These are phyloP conservation scores for Pyralis farinalis DNA, from an alignment of 2,888 invertebrate species.

Conservation along the genomic window DNA sequence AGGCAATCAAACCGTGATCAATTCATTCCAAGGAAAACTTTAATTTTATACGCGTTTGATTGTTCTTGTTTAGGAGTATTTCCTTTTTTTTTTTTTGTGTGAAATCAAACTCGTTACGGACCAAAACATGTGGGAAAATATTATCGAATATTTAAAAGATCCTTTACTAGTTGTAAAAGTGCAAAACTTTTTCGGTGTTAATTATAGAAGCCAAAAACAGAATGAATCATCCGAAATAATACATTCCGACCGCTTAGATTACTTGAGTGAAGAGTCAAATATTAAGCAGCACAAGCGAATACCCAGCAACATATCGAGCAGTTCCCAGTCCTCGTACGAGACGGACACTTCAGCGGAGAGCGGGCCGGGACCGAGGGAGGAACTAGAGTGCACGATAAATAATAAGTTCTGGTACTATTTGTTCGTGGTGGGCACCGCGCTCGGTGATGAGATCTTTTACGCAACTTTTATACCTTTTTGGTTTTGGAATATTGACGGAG, in stretches of 20 bases:
- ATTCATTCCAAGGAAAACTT: too few species aligned
- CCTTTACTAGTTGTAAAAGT: constrained; percentile 88
- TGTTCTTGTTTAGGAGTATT: too few species aligned
- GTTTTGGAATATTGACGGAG: constrained; percentile 96
- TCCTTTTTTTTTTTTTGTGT: too few species aligned
- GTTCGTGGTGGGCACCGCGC: constrained; percentile 90
- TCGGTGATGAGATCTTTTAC: constrained; percentile 96
- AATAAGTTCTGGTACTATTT: constrained; percentile 92
- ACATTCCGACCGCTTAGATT: constrained; percentile 46
- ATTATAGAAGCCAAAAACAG: constrained; percentile 56
- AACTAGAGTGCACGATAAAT: constrained; percentile 76
- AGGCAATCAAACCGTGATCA: too few species aligned
- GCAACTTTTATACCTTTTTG: constrained; percentile 95
- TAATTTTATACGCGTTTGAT: too few species aligned
- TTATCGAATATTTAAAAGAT: constrained; percentile 86
- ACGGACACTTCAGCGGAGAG: constrained; percentile 60
- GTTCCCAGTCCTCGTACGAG: constrained; percentile 61
- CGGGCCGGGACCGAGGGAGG: constrained; percentile 36
- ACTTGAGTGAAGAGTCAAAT: constrained; percentile 40
- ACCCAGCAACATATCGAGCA: constrained; percentile 61
- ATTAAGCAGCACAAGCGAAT: constrained; percentile 56
- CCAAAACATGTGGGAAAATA: constrained; percentile 61
- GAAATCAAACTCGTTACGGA: too few species aligned
- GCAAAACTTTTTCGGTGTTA: constrained; percentile 90
- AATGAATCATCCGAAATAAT: constrained; percentile 45